Conservation (phyloP, 2,888 invertebrate species). For the Mechanitis messenoides region DNA sequence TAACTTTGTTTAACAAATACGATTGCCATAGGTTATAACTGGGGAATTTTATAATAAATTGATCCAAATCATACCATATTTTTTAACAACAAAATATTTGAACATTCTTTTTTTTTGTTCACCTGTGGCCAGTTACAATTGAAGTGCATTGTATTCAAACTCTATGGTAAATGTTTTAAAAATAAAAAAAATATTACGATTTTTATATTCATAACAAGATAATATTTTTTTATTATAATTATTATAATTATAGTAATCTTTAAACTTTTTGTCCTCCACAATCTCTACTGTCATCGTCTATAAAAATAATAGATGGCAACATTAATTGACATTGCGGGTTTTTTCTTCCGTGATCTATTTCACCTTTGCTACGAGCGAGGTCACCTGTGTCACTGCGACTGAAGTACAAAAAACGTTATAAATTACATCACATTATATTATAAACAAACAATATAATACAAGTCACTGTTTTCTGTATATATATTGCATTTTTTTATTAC, state of each 20-base stretch:
- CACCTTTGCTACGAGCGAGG: conserved; percentile 52
- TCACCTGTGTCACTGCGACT: conserved; percentile 43
- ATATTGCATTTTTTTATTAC: background rate
- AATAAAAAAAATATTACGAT: background rate
- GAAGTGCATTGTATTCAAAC: background rate
- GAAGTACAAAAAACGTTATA: conserved; percentile 29
- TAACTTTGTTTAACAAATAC: conserved; percentile 14
- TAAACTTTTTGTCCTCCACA: background rate
- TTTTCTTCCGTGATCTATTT: conserved; percentile 35
- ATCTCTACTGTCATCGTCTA: background rate
- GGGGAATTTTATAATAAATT: conserved; percentile 7
- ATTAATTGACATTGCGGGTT: conserved; percentile 25
- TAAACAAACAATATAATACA: conserved; percentile 13
- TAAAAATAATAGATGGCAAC: conserved; percentile 15
- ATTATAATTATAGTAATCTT: conserved; percentile 1
- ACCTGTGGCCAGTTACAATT: too few relatives aligned
- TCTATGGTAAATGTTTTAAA: background rate
- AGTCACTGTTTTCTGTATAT: background rate
- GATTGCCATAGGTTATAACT: conserved; percentile 1
- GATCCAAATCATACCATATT: too few relatives aligned
- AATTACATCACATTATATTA: too few relatives aligned
- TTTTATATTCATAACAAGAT: background rate
- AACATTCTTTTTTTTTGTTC: too few relatives aligned
- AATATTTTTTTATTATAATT: background rate
- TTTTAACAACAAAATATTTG: too few relatives aligned